Conservation (phyloP, 2,113 vertebrate species). For the Trichomycterus rosablanca region DNA sequence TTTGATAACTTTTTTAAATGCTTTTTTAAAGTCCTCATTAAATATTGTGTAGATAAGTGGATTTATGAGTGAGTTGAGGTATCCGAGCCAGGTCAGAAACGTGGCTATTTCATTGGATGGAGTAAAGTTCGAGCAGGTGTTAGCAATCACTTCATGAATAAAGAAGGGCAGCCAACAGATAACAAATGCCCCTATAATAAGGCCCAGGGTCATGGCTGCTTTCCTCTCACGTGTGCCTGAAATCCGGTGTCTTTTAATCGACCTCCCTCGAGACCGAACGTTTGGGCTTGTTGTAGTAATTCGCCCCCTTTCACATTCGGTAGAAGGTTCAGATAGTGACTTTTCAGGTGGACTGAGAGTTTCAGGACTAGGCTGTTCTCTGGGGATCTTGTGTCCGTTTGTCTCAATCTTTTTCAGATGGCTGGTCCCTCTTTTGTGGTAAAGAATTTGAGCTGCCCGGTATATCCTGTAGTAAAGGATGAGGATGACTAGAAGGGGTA, state of each 20-base stretch:
- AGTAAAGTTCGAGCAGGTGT: conserved; percentile 80
- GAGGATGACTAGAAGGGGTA: conserved; percentile 87
- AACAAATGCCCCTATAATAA: conserved; percentile 95
- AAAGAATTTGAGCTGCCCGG: conserved; percentile 87
- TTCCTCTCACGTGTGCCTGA: conserved; percentile 87
- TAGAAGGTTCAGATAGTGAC: conserved; percentile 81
- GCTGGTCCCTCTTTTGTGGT: conserved; percentile 84
- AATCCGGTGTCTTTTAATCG: conserved; percentile 83
- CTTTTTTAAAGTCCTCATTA: conserved; percentile 98
- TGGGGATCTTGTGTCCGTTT: conserved; percentile 83
- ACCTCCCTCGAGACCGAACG: conserved; percentile 74
- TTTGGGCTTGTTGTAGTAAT: conserved; percentile 64
- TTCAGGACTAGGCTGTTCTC: conserved; percentile 67
- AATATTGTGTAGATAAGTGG: conserved; percentile 98
- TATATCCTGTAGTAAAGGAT: conserved; percentile 99
- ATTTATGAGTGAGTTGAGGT: conserved; percentile 97
- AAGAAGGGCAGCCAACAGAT: conserved; percentile 98
- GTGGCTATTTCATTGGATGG: conserved; percentile 86
- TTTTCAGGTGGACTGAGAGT: conserved; percentile 77
- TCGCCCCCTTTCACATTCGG: conserved; percentile 76
- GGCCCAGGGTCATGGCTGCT: conserved; percentile 87
- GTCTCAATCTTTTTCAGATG: conserved; percentile 77
- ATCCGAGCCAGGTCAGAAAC: conserved; percentile 95
- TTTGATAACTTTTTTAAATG: conserved; percentile 89
- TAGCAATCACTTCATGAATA: conserved; percentile 93